A percentile compares a stretch with the other conserved stretches of the same genome.
These are phyloP conservation scores for Serilophus lunatus DNA, from an alignment of 2,113 vertebrate species.

Conservation along the genomic window DNA sequence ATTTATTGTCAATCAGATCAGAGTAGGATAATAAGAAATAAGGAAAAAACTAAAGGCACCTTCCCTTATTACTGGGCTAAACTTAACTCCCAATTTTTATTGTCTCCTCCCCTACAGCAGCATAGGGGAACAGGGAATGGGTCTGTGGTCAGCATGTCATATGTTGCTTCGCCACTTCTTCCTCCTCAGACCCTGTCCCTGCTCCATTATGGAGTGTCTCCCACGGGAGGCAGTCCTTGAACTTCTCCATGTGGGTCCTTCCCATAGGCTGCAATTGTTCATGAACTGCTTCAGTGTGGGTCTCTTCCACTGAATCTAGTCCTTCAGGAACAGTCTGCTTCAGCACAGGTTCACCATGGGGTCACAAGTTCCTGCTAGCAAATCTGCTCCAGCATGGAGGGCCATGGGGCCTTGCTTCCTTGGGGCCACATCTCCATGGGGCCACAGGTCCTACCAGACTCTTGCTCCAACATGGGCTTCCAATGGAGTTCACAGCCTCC, in stretches of 20 bases:
- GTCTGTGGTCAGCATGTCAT: neutral
- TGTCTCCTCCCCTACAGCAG: neutral
- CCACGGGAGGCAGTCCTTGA: neutral
- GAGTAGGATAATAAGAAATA: neutral
- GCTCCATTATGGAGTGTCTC: neutral
- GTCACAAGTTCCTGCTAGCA: neutral
- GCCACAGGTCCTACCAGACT: neutral
- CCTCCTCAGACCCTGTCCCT: neutral
- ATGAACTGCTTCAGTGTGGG: fast-evolving
- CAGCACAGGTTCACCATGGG: fast-evolving
- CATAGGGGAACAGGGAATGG: fast-evolving
- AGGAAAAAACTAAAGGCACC: neutral
- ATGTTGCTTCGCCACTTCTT: neutral
- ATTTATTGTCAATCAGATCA: neutral
- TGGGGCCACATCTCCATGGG: neutral
- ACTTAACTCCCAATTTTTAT: neutral
- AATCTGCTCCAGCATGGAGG: neutral
- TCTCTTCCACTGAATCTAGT: neutral
- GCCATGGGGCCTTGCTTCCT: no score
- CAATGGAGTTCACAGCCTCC: neutral
- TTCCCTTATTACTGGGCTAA: neutral
- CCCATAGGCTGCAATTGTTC: neutral
- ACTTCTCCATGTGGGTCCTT: neutral
- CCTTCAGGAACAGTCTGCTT: neutral
- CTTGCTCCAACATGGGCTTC: neutral